Conservation (phyloP, 2,113 vertebrate genomes). For the Hydrochoerus hydrochaeris region DNA sequence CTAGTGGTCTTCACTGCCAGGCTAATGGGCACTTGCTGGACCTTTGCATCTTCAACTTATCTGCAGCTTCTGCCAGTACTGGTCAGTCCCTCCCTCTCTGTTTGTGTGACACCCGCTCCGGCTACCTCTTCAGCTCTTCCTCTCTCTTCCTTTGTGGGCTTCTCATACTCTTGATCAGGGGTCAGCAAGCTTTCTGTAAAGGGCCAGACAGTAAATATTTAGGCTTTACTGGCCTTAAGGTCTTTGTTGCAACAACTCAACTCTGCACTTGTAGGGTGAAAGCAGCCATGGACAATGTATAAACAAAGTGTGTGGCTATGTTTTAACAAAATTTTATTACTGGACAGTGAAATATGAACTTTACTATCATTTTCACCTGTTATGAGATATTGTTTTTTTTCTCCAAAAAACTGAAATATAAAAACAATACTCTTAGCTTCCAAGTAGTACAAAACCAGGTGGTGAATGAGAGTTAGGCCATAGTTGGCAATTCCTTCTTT, state of each 20-base stretch:
- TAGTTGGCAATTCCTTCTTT: neutral
- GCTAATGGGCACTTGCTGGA: neutral
- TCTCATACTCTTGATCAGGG: neutral
- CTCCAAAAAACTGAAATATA: neutral
- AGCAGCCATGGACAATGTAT: neutral
- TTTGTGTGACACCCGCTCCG: neutral
- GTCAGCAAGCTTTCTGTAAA: neutral
- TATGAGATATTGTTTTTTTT: neutral
- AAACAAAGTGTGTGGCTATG: neutral
- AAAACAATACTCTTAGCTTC: neutral
- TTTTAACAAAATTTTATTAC: neutral
- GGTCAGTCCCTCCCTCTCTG: neutral
- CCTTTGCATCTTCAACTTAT: neutral
- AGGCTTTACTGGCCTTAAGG: neutral
- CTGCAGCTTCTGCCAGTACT: neutral
- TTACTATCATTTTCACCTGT: neutral
- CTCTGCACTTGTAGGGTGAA: neutral
- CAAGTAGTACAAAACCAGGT: neutral
- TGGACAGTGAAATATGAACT: neutral
- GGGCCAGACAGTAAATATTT: neutral
- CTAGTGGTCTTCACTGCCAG: neutral
- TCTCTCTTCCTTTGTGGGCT: neutral
- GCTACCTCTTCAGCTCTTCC: conserved; percentile 32
- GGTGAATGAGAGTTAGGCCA: neutral
- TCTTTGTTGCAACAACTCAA: neutral